Percentiles rank a stretch among this genome's conserved stretches.
phyloP scores from a whole-genome alignment of 2,113 vertebrate species.

The Nansenia antarctica region DNA sequence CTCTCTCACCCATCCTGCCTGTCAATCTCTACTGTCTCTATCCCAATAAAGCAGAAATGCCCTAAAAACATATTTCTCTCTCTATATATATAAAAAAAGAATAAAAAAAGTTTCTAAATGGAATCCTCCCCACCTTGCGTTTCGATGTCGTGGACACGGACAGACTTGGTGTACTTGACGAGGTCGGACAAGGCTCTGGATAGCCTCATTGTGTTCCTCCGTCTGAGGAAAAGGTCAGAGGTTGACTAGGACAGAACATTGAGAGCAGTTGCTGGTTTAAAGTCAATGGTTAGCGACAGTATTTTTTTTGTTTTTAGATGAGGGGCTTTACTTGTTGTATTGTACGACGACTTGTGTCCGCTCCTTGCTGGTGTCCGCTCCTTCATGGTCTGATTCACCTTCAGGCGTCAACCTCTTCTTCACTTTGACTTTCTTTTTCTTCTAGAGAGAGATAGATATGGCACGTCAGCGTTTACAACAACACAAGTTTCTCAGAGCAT shows the following conservation, averaged over 20 bases:
- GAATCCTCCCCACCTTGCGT: conserved; percentile 78
- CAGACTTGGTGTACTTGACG: conserved; percentile 95
- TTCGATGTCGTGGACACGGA: conserved; percentile 90
- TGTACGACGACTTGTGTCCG: conserved; percentile 79
- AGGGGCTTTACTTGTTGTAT: conserved; percentile 77
- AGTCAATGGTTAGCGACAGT: neutral
- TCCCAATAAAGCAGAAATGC: no score
- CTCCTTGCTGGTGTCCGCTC: conserved; percentile 68
- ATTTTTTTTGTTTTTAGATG: neutral
- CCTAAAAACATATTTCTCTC: no score
- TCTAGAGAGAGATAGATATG: conserved; percentile 49
- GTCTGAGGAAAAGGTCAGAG: conserved; percentile 42
- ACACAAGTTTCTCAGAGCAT: neutral
- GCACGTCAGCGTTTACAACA: neutral
- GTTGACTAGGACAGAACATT: no score
- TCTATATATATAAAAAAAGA: neutral
- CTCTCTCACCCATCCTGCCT: no score
- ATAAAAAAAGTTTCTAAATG: neutral
- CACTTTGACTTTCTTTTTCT: conserved; percentile 84
- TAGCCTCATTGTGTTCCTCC: conserved; percentile 94
- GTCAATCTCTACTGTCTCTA: no score
- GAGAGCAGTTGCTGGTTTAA: no score
- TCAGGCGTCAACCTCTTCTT: conserved; percentile 80
- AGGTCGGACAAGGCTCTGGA: conserved; percentile 93
- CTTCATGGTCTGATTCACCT: conserved; percentile 68